These are phyloP conservation scores for Syndactyla subalaris DNA, from an alignment of 2,797 vertebrate genomes.

Conservation along the genomic window DNA sequence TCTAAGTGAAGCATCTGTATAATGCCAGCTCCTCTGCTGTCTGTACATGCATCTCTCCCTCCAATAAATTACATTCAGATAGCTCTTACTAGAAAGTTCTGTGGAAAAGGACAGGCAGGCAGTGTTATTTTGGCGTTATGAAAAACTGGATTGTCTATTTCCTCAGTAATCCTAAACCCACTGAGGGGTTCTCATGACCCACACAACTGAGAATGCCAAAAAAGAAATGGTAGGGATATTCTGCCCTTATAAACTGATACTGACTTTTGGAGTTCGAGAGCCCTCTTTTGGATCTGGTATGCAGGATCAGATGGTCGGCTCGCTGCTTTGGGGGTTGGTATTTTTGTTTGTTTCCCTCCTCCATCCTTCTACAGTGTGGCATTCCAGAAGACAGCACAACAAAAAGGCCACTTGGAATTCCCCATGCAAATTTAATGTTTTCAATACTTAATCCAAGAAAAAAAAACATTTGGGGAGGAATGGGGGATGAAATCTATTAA, in stretches of 20 bases:
- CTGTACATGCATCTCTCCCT: rapidly evolving
- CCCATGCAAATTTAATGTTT: background rate
- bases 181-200: background rate
- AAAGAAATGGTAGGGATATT: background rate
- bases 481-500: background rate
- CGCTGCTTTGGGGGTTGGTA: background rate
- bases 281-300: background rate
- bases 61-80: background rate
- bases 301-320: background rate
- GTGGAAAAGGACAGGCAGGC: background rate
- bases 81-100: background rate
- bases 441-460: background rate
- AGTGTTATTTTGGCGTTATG: background rate
- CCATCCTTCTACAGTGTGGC: background rate
- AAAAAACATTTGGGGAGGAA: background rate
- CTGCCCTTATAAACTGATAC: background rate
- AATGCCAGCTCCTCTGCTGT: background rate
- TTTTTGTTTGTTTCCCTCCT: background rate
- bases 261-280: background rate
- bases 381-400: background rate
- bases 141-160: background rate
- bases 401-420: background rate
- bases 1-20: background rate
- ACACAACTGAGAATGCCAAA: background rate
- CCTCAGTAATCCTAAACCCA: background rate